Evolutionary conservation across 2,797 vertebrate species (phyloP).

Genomic region (Molossus alvarezi): DNA sequence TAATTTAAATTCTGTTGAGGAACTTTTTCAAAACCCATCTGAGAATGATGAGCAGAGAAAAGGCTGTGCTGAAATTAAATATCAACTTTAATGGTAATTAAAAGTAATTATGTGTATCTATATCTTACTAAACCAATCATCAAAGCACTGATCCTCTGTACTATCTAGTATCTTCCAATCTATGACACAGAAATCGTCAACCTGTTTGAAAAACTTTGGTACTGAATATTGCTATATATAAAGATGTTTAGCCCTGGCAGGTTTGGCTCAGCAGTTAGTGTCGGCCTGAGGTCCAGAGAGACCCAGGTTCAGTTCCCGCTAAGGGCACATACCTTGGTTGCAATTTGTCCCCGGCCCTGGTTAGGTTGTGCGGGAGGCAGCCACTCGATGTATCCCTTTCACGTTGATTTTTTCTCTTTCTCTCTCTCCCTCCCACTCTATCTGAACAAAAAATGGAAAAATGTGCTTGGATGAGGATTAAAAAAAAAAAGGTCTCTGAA

Average conservation of each 20-base stretch:
- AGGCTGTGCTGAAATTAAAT: conserved; percentile 43
- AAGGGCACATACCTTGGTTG: no score
- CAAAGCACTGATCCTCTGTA: not conserved
- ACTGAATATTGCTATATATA: not conserved
- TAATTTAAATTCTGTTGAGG: conserved; percentile 44
- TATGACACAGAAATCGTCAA: not conserved
- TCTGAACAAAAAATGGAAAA: no score
- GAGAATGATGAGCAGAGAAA: not conserved
- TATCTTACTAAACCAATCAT: not conserved
- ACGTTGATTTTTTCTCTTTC: no score
- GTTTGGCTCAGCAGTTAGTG: no score
- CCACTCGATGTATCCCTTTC: no score
- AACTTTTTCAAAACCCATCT: conserved; percentile 28
- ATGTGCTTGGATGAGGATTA: no score
- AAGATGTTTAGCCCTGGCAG: not conserved
- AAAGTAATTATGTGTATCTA: not conserved
- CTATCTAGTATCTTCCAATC: not conserved
- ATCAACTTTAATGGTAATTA: conserved; percentile 14
- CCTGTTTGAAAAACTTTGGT: conserved; percentile 7
- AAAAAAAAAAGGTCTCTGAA: no score
- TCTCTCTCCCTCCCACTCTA: no score
- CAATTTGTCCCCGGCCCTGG: no score
- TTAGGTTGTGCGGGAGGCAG: no score
- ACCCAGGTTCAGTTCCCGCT: no score
- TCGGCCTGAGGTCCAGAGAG: no score